phyloP scores from a whole-genome alignment of 2,113 vertebrate genomes.

The Barnardius zonarius region DNA sequence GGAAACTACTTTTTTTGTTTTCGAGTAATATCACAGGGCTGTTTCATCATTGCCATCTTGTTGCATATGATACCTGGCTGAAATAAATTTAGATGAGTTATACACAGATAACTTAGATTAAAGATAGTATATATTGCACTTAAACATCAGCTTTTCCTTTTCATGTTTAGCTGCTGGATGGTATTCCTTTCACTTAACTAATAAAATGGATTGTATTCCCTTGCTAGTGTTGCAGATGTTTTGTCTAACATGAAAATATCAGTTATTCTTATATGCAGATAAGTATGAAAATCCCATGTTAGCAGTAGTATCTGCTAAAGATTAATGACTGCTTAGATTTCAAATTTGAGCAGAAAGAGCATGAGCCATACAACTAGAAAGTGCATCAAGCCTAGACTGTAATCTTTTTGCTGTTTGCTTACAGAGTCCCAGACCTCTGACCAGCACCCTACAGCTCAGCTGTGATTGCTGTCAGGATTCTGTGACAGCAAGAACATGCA shows the following conservation, averaged over 20 bases:
- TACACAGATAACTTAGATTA: not conserved
- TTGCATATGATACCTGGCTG: not conserved
- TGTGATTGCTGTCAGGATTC: not conserved
- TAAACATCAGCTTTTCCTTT: not conserved
- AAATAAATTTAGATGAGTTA: not conserved
- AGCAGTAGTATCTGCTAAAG: not conserved
- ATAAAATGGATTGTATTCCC: not conserved
- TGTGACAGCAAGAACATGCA: not conserved
- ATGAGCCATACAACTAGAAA: not conserved
- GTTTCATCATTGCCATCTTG: not conserved
- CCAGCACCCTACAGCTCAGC: not conserved
- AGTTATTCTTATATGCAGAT: not conserved
- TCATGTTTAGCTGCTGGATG: not conserved
- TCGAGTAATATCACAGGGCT: not conserved
- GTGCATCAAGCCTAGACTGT: not conserved
- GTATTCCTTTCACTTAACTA: not conserved
- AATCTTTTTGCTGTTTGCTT: not conserved
- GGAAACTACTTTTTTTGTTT: not conserved
- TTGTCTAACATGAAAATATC: not conserved
- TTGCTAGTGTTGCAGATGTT: not conserved
- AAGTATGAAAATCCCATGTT: not conserved
- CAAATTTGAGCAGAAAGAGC: not conserved
- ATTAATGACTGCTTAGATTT: not conserved
- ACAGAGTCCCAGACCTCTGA: not conserved
- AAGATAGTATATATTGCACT: not conserved